Base-by-base conservation (phyloP, 2,797 vertebrate species). In the Acropternis orthonyx region DNA sequence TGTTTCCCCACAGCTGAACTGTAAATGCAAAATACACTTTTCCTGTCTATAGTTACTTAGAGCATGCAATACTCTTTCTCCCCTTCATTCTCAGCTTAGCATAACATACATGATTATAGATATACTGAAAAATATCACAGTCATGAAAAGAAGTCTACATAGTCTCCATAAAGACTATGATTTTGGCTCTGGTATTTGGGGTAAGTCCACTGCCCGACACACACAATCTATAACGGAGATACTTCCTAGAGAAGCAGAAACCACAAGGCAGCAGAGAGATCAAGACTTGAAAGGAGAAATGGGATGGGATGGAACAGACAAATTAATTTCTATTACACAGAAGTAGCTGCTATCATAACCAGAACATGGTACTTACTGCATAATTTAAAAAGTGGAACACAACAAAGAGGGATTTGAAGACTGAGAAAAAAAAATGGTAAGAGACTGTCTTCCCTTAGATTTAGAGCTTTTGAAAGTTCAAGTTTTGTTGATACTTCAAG, bases 1-100 rank as follows among this genome's bases (percentile, higher is more conserved):
- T 94, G 92, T 94, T 95, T 88, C 88, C 55, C 69, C 55, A 93
- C 58, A 86, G 89, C 54, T 65, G 15, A 95, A 90, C 85, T 72
- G 90, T 95, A 97, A 97, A 95, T 81, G 94, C 85, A 54, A 95
- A 94, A 94, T 9, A 96, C n/a, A 86, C 73, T 95, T 95, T 93
- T 92, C 83, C 81, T 93, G 69, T 73, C 93, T 81, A 46, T 61
- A 89, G 59, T 92, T 94, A 84, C 73, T 78, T 76, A 73, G 51
- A 94, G 73, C 30, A 59, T 36, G 21, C 34, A 84, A 86, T 37
- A 72, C 62, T 56, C 72, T 76, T 69, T 81, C 62, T 72, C n/a
- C n/a, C 39, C 43, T 88, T 90, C 46, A 85, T 84, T 72, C 51
- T 94, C 69, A 89, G 36, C n/a, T 66, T 79, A 30, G n/a, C 7